These are phyloP conservation scores for Acanthosoma haemorrhoidale DNA, from an alignment of 2,888 invertebrate species.

Conservation along the genomic window DNA sequence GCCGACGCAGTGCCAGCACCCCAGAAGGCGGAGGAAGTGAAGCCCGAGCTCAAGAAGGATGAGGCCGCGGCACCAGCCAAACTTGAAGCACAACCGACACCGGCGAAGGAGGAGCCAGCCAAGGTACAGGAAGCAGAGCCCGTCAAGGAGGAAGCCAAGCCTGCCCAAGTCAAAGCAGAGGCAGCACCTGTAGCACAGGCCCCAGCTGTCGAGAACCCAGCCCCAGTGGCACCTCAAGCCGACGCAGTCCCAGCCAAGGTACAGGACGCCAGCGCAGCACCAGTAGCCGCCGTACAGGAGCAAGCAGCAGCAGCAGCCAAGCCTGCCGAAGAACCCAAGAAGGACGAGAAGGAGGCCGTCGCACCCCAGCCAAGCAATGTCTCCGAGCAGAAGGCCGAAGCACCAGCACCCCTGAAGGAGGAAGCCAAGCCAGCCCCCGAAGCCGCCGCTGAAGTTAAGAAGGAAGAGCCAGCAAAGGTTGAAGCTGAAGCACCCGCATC, in stretches of 20 bases:
- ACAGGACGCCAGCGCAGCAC: constrained; percentile 26
- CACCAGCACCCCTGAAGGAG: constrained; percentile 44
- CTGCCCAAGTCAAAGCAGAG: constrained; percentile 42
- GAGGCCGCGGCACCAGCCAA: constrained; percentile 43
- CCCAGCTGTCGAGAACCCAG: constrained; percentile 32
- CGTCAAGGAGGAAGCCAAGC: constrained; percentile 41
- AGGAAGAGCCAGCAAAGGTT: constrained; percentile 41
- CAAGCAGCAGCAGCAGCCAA: neutral
- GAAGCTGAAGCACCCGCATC: constrained; percentile 40
- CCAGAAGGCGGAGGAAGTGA: constrained; percentile 25
- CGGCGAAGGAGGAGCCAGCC: neutral
- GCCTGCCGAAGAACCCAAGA: constrained; percentile 31
- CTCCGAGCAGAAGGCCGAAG: constrained; percentile 44
- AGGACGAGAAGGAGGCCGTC: constrained; percentile 34
- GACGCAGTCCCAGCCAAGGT: constrained; percentile 39
- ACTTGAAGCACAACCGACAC: constrained; percentile 1
- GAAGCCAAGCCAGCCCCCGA: constrained; percentile 32
- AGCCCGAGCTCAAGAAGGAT: constrained; percentile 33
- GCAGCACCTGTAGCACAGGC: constrained; percentile 28
- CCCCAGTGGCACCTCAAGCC: constrained; percentile 33
- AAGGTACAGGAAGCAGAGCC: constrained; percentile 28
- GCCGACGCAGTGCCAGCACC: constrained; percentile 11
- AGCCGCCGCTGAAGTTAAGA: constrained; percentile 40
- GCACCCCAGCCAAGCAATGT: constrained; percentile 27
- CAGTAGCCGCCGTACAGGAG: neutral